Conservation (phyloP, 2,888 invertebrate species). For the Helleia helle region DNA sequence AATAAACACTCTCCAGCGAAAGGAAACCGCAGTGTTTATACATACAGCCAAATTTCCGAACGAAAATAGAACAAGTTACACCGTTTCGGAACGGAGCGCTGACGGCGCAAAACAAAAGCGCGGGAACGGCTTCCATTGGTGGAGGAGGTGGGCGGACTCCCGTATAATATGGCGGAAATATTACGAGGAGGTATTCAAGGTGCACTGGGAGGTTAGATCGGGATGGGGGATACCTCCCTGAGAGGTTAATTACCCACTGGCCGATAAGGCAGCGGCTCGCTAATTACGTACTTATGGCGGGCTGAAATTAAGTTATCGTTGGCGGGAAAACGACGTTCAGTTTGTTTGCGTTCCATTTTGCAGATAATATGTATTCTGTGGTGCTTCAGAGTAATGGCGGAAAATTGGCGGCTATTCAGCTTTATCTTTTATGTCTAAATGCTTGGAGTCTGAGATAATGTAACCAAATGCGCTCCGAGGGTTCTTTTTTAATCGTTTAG, state of each 20-base stretch:
- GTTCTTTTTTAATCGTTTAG: constrained; percentile 64
- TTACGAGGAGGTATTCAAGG: constrained; percentile 70
- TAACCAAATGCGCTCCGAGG: constrained; percentile 50
- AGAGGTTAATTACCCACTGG: constrained; percentile 72
- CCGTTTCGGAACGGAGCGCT: constrained; percentile 61
- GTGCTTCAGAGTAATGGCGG: constrained; percentile 63
- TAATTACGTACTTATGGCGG: constrained; percentile 74
- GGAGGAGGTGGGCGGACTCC: constrained; percentile 68
- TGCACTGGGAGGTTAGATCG: constrained; percentile 42
- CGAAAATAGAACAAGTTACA: constrained; percentile 61
- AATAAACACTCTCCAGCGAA: constrained; percentile 59
- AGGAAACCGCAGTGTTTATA: constrained; percentile 60
- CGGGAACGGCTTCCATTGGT: constrained; percentile 66
- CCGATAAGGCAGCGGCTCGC: constrained; percentile 73
- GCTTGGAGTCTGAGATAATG: constrained; percentile 51
- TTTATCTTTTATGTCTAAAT: constrained; percentile 60
- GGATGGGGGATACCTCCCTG: constrained; percentile 35
- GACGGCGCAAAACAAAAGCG: constrained; percentile 69
- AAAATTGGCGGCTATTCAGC: constrained; percentile 65
- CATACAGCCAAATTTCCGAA: constrained; percentile 67
- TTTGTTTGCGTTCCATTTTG: constrained; percentile 73
- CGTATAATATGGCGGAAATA: constrained; percentile 72
- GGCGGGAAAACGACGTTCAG: constrained; percentile 67
- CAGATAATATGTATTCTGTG: constrained; percentile 65
- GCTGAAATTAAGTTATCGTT: constrained; percentile 73